Percentiles rank a stretch among this genome's conserved stretches.
phyloP scores from a whole-genome alignment of 2,888 invertebrate genomes.

The Pteria penguin region DNA sequence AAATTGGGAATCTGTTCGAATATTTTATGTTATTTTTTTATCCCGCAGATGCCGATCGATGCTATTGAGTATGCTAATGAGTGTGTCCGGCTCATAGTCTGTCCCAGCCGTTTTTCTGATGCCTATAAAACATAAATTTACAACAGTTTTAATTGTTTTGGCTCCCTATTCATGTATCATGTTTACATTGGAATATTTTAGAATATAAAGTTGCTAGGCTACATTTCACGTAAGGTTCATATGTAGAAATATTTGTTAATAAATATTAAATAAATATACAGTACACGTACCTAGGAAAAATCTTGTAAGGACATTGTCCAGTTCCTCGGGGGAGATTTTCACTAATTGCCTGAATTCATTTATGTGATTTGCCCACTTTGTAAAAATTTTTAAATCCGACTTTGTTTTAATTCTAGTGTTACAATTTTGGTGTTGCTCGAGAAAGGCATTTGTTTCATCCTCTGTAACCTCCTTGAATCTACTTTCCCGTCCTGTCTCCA shows the following conservation, averaged over 20 bases:
- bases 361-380: slow-evolving; percentile 15
- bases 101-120: slow-evolving; percentile 27
- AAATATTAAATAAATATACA: too few relatives aligned
- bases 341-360: slow-evolving; percentile 17
- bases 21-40: slow-evolving; percentile 14
- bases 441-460: too few relatives aligned
- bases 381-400: slow-evolving; percentile 29
- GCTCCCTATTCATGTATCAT: too few relatives aligned
- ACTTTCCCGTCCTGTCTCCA: background rate
- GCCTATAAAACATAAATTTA: slow-evolving; percentile 13
- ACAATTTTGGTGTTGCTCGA: too few relatives aligned
- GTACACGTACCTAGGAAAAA: background rate
- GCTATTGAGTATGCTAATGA: slow-evolving; percentile 12
- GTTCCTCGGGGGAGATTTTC: slow-evolving; percentile 10
- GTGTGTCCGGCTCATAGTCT: slow-evolving; percentile 39
- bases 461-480: too few relatives aligned
- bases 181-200: too few relatives aligned
- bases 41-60: slow-evolving; percentile 29
- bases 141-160: too few relatives aligned
- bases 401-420: too few relatives aligned
- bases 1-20: slow-evolving; percentile 27
- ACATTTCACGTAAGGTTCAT: too few relatives aligned
- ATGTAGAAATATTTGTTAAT: too few relatives aligned
- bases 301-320: slow-evolving; percentile 17
- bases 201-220: too few relatives aligned